A percentile compares a stretch with the other conserved stretches of the same genome.
Evolutionary conservation across 2,888 invertebrate genomes (phyloP).

Genomic region (Apodemia hepburni): DNA sequence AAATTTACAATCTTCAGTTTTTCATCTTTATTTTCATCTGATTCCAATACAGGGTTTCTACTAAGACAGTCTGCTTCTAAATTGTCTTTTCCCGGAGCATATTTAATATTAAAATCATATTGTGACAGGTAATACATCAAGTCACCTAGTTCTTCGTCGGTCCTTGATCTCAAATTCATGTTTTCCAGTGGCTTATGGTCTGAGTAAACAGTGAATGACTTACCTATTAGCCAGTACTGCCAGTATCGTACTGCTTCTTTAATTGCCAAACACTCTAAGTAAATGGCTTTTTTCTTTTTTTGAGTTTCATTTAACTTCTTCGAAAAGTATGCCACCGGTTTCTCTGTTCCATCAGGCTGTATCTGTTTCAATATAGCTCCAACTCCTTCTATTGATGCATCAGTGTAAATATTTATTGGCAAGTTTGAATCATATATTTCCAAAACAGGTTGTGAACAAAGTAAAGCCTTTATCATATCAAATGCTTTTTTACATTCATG

Average conservation of each 20-base stretch:
- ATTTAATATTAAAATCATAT: constrained; percentile 1
- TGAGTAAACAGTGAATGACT: constrained; percentile 3
- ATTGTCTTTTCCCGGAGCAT: background rate
- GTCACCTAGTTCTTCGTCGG: background rate
- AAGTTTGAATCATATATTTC: constrained; percentile 15
- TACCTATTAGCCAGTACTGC: constrained; percentile 11
- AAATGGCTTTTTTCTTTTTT: constrained; percentile 10
- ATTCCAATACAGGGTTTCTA: background rate
- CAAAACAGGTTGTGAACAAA: constrained; percentile 12
- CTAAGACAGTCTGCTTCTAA: constrained; percentile 1
- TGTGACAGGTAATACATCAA: background rate
- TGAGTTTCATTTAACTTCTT: constrained; percentile 5
- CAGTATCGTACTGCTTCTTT: constrained; percentile 15
- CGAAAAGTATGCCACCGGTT: background rate
- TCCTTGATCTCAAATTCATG: background rate
- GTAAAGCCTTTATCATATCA: constrained; percentile 3
- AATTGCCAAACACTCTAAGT: constrained; percentile 12
- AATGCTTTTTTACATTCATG: constrained; percentile 14
- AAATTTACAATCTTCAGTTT: background rate
- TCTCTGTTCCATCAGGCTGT: constrained; percentile 4
- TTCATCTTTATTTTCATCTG: background rate
- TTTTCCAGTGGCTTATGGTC: constrained; percentile 1
- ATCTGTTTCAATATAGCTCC: constrained; percentile 15
- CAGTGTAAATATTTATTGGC: constrained; percentile 15
- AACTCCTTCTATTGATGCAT: constrained; percentile 1